A percentile compares a stretch with the other conserved stretches of the same genome.
These are phyloP conservation scores for Papilio aristodemus DNA, from an alignment of 1,140 invertebrate species.

Conservation along the genomic window DNA sequence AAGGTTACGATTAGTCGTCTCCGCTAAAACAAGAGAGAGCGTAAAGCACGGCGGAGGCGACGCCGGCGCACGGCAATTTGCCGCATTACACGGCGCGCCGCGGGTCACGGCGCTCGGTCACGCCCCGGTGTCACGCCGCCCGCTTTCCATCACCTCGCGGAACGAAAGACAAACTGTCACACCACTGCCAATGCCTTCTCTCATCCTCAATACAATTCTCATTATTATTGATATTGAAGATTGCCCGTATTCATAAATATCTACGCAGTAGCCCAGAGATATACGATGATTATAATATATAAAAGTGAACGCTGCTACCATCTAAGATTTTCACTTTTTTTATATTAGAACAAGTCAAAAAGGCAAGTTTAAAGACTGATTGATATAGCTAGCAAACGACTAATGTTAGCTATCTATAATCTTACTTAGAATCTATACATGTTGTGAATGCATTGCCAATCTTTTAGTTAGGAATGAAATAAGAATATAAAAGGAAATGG, in stretches of 20 bases:
- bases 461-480: too few species aligned
- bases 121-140: conserved; percentile 68
- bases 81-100: conserved; percentile 67
- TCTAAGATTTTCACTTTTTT: too few species aligned
- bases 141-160: conserved; percentile 61
- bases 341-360: too few species aligned
- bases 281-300: too few species aligned
- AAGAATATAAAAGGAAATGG: too few species aligned
- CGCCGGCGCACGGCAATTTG: conserved; percentile 76
- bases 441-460: too few species aligned
- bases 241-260: neutral
- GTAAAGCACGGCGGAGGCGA: conserved; percentile 50
- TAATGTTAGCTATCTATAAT: too few species aligned
- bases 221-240: neutral
- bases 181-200: conserved; percentile 16
- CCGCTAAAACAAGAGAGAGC: conserved; percentile 44
- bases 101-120: conserved; percentile 71
- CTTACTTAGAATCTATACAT: too few species aligned
- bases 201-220: neutral
- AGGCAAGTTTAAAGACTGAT: too few species aligned
- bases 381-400: too few species aligned
- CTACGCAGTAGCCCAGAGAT: too few species aligned
- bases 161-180: conserved; percentile 46
- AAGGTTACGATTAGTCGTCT: conserved; percentile 39
- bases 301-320: too few species aligned